These are phyloP conservation scores for Quiscalus mexicanus DNA, from an alignment of 2,113 vertebrate genomes.

Conservation along the genomic window DNA sequence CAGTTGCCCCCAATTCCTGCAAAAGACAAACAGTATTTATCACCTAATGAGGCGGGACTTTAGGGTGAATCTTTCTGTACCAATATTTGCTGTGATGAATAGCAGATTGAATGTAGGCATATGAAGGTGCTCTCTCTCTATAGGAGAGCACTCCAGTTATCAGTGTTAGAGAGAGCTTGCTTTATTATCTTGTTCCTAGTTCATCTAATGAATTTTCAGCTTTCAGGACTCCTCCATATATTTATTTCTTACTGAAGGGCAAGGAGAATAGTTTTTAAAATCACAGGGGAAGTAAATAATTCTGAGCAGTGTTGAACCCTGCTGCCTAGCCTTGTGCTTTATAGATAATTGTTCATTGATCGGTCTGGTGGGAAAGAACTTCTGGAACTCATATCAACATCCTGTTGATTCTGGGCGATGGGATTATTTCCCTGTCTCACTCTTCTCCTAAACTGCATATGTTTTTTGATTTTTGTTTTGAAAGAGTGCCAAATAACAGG, in stretches of 20 bases:
- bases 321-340: conserved; percentile 24
- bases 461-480: conserved; percentile 25
- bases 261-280: conserved; percentile 37
- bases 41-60: neutral
- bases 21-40: neutral
- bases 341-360: conserved; percentile 60
- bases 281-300: conserved; percentile 41
- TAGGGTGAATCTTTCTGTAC: neutral
- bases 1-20: neutral
- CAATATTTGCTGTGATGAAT: neutral
- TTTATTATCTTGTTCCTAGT: conserved; percentile 16
- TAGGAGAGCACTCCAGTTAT: neutral
- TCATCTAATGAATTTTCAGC: conserved; percentile 43
- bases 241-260: conserved; percentile 14
- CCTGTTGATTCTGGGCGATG: conserved; percentile 16
- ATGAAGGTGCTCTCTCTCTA: neutral
- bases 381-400: neutral
- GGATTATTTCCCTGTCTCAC: neutral
- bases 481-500: conserved; percentile 36
- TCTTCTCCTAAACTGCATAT: neutral
- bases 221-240: neutral
- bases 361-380: conserved; percentile 12
- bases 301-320: conserved; percentile 21
- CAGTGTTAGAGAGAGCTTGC: neutral
- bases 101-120: neutral